Evolutionary conservation across 2,113 vertebrate species (phyloP).

Genomic region (Epinephelus cyanopodus): DNA sequence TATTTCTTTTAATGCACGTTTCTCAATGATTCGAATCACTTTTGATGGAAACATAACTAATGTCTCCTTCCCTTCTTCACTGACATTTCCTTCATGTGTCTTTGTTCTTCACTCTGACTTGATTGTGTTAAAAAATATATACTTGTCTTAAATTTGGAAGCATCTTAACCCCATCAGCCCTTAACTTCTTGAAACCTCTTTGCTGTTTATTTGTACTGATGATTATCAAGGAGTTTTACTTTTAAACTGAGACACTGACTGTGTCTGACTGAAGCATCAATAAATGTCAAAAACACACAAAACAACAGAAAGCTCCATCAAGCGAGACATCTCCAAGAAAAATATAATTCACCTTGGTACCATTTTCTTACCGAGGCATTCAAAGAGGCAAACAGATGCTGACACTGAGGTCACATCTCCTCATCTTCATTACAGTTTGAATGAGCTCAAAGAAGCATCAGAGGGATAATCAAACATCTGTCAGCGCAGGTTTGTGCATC

Average conservation of each 20-base stretch:
- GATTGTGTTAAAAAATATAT: too few species aligned
- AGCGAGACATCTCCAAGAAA: not conserved
- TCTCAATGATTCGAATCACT: too few species aligned
- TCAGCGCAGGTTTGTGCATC: not conserved
- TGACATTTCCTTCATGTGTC: too few species aligned
- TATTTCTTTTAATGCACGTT: too few species aligned
- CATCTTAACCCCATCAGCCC: too few species aligned
- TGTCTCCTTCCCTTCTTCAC: too few species aligned
- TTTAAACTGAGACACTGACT: not conserved
- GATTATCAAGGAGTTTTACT: not conserved
- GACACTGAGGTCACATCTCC: not conserved
- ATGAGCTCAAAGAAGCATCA: not conserved
- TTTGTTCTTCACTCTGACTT: too few species aligned
- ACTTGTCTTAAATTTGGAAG: too few species aligned
- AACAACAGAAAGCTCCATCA: not conserved
- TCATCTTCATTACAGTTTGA: not conserved
- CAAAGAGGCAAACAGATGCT: not conserved
- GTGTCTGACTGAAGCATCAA: not conserved
- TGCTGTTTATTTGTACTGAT: not conserved
- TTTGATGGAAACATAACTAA: too few species aligned
- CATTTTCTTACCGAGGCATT: not conserved
- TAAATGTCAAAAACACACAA: not conserved
- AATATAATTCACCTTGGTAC: not conserved
- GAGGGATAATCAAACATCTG: slow-evolving; percentile 8
- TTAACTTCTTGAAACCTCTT: not conserved